phyloP scores from a whole-genome alignment of 1,140 invertebrate species.

The Papilio glaucus region DNA sequence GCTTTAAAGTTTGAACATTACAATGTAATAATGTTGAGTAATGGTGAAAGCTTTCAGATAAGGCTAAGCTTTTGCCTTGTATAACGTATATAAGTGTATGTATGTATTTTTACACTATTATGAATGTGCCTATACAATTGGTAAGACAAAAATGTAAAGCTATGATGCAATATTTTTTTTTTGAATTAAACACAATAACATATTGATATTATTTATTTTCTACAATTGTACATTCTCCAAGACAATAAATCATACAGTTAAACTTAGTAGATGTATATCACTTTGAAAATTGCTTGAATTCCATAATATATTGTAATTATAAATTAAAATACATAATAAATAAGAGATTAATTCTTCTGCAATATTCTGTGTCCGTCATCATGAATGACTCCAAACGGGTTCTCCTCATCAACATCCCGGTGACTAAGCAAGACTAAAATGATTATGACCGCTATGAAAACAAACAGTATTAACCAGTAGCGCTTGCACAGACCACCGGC shows the following conservation, averaged over 20 bases:
- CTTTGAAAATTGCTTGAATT: conserved; percentile 71
- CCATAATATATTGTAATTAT: conserved; percentile 49
- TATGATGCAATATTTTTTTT: conserved; percentile 2
- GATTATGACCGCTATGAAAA: conserved; percentile 60
- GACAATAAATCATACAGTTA: conserved; percentile 48
- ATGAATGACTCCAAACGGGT: conserved; percentile 67
- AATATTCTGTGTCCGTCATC: conserved; percentile 73
- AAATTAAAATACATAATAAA: conserved; percentile 30
- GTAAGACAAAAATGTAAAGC: conserved; percentile 24
- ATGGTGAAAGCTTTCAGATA: conserved; percentile 26
- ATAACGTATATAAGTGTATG: conserved; percentile 19
- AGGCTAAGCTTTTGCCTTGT: conserved; percentile 36
- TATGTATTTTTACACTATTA: conserved; percentile 7
- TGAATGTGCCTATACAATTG: conserved; percentile 18
- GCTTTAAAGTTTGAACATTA: conserved; percentile 11
- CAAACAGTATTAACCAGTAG: conserved; percentile 70
- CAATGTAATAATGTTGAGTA: conserved; percentile 15
- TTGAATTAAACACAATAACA: conserved; percentile 3
- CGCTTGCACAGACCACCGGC: conserved; percentile 69
- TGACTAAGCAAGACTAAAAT: conserved; percentile 66
- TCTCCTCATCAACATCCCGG: conserved; percentile 66
- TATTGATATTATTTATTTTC: conserved; percentile 30
- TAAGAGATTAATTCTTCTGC: conserved; percentile 68
- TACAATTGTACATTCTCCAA: conserved; percentile 48
- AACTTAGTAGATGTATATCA: conserved; percentile 46